These are phyloP conservation scores for Drosophila greeni DNA, from an alignment of 2,888 invertebrate genomes.

Conservation along the genomic window DNA sequence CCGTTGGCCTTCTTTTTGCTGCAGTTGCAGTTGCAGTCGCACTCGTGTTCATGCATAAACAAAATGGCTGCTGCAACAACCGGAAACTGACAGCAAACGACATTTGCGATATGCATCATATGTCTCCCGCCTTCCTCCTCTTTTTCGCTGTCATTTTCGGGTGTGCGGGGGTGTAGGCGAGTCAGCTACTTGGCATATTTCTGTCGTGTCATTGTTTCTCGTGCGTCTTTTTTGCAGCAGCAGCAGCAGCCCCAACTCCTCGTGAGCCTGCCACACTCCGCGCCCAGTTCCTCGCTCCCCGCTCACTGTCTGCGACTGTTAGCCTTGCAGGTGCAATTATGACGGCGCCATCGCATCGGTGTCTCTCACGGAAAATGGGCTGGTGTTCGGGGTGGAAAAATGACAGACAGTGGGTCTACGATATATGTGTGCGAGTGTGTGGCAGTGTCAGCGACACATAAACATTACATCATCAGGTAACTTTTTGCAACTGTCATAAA, in stretches of 20 bases:
- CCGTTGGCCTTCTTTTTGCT: constrained; percentile 22
- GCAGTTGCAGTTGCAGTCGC: constrained; percentile 48
- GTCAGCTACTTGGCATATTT: constrained; percentile 71
- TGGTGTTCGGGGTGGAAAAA: constrained; percentile 6
- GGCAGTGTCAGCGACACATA: constrained; percentile 70
- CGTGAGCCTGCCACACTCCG: constrained; percentile 4
- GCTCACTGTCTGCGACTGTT: constrained; percentile 60
- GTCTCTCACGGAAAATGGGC: constrained; percentile 20
- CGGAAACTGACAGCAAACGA: constrained; percentile 74
- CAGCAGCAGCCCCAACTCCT: constrained; percentile 40
- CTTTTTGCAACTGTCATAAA: constrained; percentile 70
- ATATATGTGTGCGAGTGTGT: constrained; percentile 3
- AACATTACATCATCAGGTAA: constrained; percentile 73
- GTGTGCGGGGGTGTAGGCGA: constrained; percentile 29
- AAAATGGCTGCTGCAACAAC: constrained; percentile 73
- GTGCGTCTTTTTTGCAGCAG: constrained; percentile 59
- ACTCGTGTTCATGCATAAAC: constrained; percentile 73
- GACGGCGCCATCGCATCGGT: constrained; percentile 50
- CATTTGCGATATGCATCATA: constrained; percentile 74
- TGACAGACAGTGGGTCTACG: neutral
- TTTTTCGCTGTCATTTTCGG: constrained; percentile 20
- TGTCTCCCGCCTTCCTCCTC: constrained; percentile 35
- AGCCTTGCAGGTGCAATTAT: constrained; percentile 72
- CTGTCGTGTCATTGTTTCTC: constrained; percentile 69
- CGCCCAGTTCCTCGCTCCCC: neutral